Percentiles rank a stretch among this genome's conserved stretches.
These are phyloP conservation scores for Euspilapteryx auroguttella DNA, from an alignment of 2,888 invertebrate genomes.

Conservation along the genomic window DNA sequence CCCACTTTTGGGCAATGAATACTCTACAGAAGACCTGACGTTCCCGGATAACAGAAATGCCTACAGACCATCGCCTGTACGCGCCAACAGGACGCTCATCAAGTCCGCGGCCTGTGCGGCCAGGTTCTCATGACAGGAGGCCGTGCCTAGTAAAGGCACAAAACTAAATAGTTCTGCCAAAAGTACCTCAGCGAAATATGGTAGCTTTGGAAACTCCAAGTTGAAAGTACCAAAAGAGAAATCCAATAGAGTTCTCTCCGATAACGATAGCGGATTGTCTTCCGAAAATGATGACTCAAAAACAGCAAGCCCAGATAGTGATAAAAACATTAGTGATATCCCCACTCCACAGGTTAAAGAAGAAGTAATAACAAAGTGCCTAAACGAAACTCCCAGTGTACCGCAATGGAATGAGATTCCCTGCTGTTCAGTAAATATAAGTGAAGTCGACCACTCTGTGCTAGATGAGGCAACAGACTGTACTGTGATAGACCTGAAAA, in stretches of 20 bases:
- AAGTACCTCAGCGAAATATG: constrained; percentile 23
- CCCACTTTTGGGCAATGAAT: constrained; percentile 35
- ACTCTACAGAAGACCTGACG: constrained; percentile 17
- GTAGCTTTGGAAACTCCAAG: constrained; percentile 38
- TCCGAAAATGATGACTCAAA: constrained; percentile 50
- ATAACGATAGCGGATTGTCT: constrained; percentile 47
- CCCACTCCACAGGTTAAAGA: constrained; percentile 17
- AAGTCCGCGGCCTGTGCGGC: constrained; percentile 25
- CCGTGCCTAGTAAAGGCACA: constrained; percentile 48
- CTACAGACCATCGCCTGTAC: no score
- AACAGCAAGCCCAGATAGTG: constrained; percentile 19
- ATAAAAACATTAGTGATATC: constrained; percentile 17
- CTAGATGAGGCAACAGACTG: constrained; percentile 18
- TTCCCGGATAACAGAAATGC: no score
- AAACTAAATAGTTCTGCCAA: constrained; percentile 14
- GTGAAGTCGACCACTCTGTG: constrained; percentile 12
- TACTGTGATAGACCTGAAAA: constrained; percentile 49
- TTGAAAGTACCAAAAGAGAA: constrained; percentile 14
- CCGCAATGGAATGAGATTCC: constrained; percentile 51
- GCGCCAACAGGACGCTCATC: constrained; percentile 35
- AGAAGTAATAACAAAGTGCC: constrained; percentile 45
- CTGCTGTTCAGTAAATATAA: constrained; percentile 37
- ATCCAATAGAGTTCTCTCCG: constrained; percentile 12
- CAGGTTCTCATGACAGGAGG: constrained; percentile 49
- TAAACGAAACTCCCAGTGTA: constrained; percentile 34